A percentile compares a stretch with the other conserved stretches of the same genome.
Conservation (phyloP, 2,797 vertebrate genomes). For the Gambelia wislizenii region DNA sequence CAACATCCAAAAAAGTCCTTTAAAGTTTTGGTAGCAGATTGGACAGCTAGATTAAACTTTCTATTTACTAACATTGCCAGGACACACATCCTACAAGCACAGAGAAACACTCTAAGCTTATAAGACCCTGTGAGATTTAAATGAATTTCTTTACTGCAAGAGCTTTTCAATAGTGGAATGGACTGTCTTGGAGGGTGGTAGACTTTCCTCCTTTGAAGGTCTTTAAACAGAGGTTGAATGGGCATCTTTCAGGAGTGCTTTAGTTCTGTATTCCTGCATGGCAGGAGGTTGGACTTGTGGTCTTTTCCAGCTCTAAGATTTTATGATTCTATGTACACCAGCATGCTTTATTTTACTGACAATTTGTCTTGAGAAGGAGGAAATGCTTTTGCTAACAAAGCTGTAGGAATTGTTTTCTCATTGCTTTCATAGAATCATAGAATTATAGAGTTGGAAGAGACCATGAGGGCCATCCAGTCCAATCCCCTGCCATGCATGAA, state of each 20-base stretch:
- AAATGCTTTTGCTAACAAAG: constrained; percentile 32
- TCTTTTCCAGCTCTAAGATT: too few species aligned
- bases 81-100: neutral
- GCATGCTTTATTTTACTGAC: constrained; percentile 36
- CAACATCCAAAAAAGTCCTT: too few species aligned
- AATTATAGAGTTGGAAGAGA: too few species aligned
- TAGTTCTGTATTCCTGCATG: neutral
- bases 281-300: too few species aligned
- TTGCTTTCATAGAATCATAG: too few species aligned
- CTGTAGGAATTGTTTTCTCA: constrained; percentile 24
- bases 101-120: neutral
- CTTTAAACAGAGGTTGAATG: too few species aligned
- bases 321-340: neutral
- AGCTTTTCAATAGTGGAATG: too few species aligned
- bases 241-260: neutral
- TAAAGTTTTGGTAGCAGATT: neutral
- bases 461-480: too few species aligned
- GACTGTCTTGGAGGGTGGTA: too few species aligned
- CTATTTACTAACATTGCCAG: neutral
- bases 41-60: neutral
- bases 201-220: too few species aligned
- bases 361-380: constrained; percentile 26
- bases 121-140: neutral
- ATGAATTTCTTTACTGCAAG: neutral
- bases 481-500: too few species aligned